Conservation (phyloP, 2,888 invertebrate species). For the Calliscelio sp. region DNA sequence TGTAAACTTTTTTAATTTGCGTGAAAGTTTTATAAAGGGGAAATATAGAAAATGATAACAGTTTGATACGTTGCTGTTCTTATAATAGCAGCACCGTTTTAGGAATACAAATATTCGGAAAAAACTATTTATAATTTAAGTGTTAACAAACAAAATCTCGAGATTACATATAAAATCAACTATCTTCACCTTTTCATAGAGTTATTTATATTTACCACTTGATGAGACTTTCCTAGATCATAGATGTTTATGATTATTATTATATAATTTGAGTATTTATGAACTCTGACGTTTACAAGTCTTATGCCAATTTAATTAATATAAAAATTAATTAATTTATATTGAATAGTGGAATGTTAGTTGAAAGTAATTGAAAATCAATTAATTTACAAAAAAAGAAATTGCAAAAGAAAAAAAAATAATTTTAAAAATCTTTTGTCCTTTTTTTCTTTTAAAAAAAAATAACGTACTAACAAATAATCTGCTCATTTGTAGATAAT, state of each 20-base stretch:
- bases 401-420: no score
- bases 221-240: slow-evolving; percentile 2
- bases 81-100: neutral
- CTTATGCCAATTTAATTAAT: slow-evolving; percentile 1
- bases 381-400: no score
- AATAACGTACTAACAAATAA: no score
- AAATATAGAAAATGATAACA: neutral
- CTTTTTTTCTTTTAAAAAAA: no score
- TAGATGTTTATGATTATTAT: neutral
- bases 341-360: neutral
- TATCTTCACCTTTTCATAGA: neutral
- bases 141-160: neutral
- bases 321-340: neutral
- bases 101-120: slow-evolving; percentile 1
- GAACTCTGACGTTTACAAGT: neutral
- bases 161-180: neutral
- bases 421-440: no score
- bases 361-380: neutral
- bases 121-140: neutral
- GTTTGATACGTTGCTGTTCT: neutral
- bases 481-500: no score
- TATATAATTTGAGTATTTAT: neutral
- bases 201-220: slow-evolving; percentile 1
- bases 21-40: no score
- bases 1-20: no score